These are phyloP conservation scores for Hyppa rectilinea DNA, from an alignment of 2,888 invertebrate genomes.

Conservation along the genomic window DNA sequence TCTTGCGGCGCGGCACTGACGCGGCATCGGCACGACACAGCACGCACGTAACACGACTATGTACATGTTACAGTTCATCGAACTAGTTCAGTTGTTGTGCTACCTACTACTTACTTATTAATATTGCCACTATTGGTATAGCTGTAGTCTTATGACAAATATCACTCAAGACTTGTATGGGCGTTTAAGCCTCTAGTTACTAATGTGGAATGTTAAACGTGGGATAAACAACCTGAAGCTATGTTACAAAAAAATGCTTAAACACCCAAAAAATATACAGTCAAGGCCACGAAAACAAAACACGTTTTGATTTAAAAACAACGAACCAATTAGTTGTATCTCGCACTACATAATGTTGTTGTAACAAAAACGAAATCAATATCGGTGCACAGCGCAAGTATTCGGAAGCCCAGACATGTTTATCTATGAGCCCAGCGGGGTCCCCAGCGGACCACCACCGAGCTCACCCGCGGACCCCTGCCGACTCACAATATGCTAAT, in stretches of 20 bases:
- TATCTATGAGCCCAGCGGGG: conserved; percentile 78
- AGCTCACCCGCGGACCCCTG: conserved; percentile 68
- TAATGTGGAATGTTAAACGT: not conserved
- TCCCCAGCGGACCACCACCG: conserved; percentile 55
- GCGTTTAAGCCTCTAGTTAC: not conserved
- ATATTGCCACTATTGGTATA: conserved; percentile 3
- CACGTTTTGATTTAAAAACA: conserved; percentile 30
- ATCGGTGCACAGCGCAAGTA: conserved; percentile 63
- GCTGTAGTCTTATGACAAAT: not conserved
- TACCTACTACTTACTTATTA: conserved; percentile 12
- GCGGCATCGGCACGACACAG: conserved; percentile 41
- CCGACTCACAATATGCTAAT: conserved; percentile 79
- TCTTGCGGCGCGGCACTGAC: conserved; percentile 55
- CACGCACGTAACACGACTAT: conserved; percentile 52
- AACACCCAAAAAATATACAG: conserved; percentile 20
- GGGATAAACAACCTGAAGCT: not conserved
- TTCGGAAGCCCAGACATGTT: conserved; percentile 75
- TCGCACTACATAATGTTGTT: conserved; percentile 55
- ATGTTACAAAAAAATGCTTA: conserved; percentile 1
- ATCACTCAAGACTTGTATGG: not conserved
- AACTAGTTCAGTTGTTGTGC: conserved; percentile 14
- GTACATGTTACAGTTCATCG: conserved; percentile 11
- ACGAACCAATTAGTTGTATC: conserved; percentile 61
- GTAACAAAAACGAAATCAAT: conserved; percentile 69
- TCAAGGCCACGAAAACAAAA: conserved; percentile 15